Percentiles rank a stretch among this genome's conserved stretches.
Conservation (phyloP, 2,797 vertebrate genomes). For the Harpagifer antarcticus region DNA sequence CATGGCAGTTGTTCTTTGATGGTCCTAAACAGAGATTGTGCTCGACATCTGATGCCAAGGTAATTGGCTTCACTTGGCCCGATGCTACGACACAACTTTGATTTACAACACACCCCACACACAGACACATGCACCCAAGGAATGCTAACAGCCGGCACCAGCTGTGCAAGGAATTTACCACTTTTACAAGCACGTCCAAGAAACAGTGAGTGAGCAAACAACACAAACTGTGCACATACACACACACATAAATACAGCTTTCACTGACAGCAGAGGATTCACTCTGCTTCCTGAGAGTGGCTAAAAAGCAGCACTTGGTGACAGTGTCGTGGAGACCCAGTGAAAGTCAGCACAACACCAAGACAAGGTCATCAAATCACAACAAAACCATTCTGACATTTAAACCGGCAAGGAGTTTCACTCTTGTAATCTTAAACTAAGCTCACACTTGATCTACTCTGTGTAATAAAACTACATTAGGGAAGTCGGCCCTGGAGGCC, state of each 20-base stretch:
- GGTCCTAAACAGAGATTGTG: constrained; percentile 49
- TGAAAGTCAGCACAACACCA: constrained; percentile 14
- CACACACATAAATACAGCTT: constrained; percentile 14
- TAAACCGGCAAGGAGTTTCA: constrained; percentile 4
- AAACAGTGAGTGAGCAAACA: constrained; percentile 41
- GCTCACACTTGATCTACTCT: background rate
- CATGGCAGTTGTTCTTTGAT: constrained; percentile 75
- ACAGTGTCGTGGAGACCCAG: constrained; percentile 15
- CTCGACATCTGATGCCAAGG: constrained; percentile 64
- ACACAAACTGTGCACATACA: constrained; percentile 16
- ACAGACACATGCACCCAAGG: constrained; percentile 42
- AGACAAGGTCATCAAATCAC: constrained; percentile 10
- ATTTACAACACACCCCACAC: constrained; percentile 26
- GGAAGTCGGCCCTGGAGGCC: background rate
- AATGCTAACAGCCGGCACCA: constrained; percentile 84
- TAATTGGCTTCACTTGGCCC: constrained; percentile 68
- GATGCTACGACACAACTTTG: constrained; percentile 54
- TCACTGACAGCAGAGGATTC: constrained; percentile 36
- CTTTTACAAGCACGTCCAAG: constrained; percentile 79
- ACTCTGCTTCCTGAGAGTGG: constrained; percentile 27
- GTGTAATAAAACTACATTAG: background rate
- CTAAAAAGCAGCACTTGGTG: constrained; percentile 23
- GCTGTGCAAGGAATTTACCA: constrained; percentile 83
- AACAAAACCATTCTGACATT: constrained; percentile 12
- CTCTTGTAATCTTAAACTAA: background rate